Conservation (phyloP, 2,888 invertebrate genomes). For the Monochamus alternatus region DNA sequence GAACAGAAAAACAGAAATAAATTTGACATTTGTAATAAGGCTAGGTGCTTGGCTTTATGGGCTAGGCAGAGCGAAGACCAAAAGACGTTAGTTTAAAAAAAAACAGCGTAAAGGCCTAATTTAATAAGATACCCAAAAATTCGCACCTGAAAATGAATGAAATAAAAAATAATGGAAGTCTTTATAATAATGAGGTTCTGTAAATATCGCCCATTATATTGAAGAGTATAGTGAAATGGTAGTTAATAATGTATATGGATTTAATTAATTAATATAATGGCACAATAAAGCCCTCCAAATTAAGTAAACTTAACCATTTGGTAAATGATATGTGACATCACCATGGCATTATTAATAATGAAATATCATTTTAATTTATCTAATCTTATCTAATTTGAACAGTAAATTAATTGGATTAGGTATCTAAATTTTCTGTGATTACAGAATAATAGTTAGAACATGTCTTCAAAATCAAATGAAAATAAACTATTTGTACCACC, state of each 20-base stretch:
- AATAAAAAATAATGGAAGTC: too few relatives aligned
- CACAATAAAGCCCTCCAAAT: slow-evolving; percentile 55
- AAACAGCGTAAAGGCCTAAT: too few relatives aligned
- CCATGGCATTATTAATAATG: slow-evolving; percentile 58
- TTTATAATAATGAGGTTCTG: too few relatives aligned
- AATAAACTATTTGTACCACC: slow-evolving; percentile 61
- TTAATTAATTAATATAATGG: slow-evolving; percentile 58
- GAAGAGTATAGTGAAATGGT: slow-evolving; percentile 43
- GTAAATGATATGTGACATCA: slow-evolving; percentile 59
- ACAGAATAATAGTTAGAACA: slow-evolving; percentile 38
- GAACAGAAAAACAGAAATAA: too few relatives aligned
- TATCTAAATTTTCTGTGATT: slow-evolving; percentile 58
- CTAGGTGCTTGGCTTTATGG: too few relatives aligned
- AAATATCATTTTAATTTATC: slow-evolving; percentile 43
- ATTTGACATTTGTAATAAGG: too few relatives aligned
- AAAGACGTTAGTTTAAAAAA: too few relatives aligned
- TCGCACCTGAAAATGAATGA: neutral
- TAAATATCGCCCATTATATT: slow-evolving; percentile 26
- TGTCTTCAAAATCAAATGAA: slow-evolving; percentile 53
- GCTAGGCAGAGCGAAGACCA: too few relatives aligned
- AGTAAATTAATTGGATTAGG: slow-evolving; percentile 34
- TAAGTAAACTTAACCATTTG: slow-evolving; percentile 59
- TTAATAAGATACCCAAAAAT: too few relatives aligned
- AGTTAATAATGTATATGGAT: slow-evolving; percentile 47
- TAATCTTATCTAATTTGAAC: slow-evolving; percentile 44